Base-by-base conservation (phyloP, 2,888 invertebrate species). In the Phrixothrix hirtus region DNA sequence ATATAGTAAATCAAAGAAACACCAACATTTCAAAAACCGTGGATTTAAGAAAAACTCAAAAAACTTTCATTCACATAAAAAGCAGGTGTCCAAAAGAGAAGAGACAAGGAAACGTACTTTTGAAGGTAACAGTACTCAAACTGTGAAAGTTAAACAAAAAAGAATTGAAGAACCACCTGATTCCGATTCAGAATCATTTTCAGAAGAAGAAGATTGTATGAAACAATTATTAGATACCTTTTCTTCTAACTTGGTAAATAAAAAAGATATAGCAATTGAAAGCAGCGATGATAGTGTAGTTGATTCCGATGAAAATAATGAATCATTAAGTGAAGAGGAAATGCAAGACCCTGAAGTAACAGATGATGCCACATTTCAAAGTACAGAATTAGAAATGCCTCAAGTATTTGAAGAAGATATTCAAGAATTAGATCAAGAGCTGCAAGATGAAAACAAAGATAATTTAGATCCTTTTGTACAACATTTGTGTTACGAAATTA, bases 401-500 rank as follows among this genome's bases (percentile, higher is more conserved):
- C n/a, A n/a, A n/a, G n/a, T n/a, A n/a, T n/a, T n/a, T n/a, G 13
- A 31, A 14, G 42, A 61, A 14, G 36, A 54, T 31, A 37, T 43
- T n/a, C 16, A 12, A 26, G 75, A 77, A 64, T 71, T 70, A 10
- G 68, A 58, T 44, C 34, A 47, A 21, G 63, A 64, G 25, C 69
- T 71, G 26, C 45, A 48, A 32, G 75, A 75, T 57, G 72, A 74
- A 58, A 64, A 65, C 10, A 72, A 70, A 31, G 60, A 69, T 46
- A 45, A 70, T 14, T 59, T 67, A 53, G 88, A 90, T 74, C 84
- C 88, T 1, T 91, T 90, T 72, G 77, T 78, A 0, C 79, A 81
- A 65, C 91, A 91, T 74, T 74, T 88, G 3, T 80, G 81, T 50
- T 77, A 83, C 73, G 88, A 90, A 59, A 74, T 92, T 47, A 78